Evolutionary conservation across 2,113 vertebrate genomes (phyloP).

Genomic region (Rhagologus leucostigma): DNA sequence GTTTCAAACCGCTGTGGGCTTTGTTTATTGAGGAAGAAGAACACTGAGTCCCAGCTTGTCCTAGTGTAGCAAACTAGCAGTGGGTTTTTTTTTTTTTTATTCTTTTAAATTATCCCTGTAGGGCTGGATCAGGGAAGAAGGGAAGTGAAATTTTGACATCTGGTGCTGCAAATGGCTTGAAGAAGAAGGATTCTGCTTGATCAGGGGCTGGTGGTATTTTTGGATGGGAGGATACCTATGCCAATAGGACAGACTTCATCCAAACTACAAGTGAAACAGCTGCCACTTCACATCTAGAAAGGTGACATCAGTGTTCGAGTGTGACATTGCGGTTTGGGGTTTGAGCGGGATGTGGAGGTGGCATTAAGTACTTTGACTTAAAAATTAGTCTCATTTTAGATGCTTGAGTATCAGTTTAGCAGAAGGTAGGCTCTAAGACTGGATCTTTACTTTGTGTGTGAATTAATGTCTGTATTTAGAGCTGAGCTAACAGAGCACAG

Average conservation of each 20-base stretch:
- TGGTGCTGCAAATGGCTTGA: background rate
- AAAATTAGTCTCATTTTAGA: background rate
- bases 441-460: background rate
- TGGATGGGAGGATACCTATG: background rate
- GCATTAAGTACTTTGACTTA: background rate
- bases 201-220: background rate
- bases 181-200: background rate
- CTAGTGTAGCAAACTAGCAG: background rate
- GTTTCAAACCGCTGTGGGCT: background rate
- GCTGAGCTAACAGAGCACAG: background rate
- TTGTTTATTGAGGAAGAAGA: background rate
- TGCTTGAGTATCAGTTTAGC: background rate
- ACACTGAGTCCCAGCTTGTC: background rate
- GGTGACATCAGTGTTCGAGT: background rate
- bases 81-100: rapidly evolving
- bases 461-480: background rate
- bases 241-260: background rate
- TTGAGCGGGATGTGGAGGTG: background rate
- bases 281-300: background rate
- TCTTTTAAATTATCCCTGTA: background rate
- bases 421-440: background rate
- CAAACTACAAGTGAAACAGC: background rate
- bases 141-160: background rate
- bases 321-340: background rate
- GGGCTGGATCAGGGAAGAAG: background rate